Base-by-base conservation (phyloP, 2,113 vertebrate genomes). In the Tetrao urogallus region DNA sequence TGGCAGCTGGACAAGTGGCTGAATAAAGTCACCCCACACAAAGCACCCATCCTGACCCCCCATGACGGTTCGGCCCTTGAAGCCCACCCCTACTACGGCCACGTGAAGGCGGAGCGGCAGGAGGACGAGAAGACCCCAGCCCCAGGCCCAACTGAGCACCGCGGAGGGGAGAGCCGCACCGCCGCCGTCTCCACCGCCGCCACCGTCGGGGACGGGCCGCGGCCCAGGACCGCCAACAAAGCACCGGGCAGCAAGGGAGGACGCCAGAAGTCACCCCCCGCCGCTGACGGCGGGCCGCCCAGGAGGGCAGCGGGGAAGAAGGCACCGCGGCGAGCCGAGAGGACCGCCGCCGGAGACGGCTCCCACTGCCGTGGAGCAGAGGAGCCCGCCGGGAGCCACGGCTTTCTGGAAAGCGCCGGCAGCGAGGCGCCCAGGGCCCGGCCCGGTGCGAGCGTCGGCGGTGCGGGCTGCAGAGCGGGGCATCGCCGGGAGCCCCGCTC, bases 1-100 rank as follows among this genome's bases (percentile, higher is more conserved):
- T 99, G 99, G 99, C 99, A 99, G 96, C 97, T 99, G 97, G 98
- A 99, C 97, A 99, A 99, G 97, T 99, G 99, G 99, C 97, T 99
- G 70, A 98, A 99, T 93, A 99, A 99, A 88, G 98, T 98, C n/a
- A 98, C 97, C 58, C 95, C 98, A 2, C 98, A 97, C 89, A 99
- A 98, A 95, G 98, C 98, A 5, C 96, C 97, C 69, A 96, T 97
- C 87, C 95, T 98, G 90, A 98, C 98, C 91, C 98, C 98, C 58
- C 98, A 98, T 80, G 96, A 97, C 7, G 90, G 92, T 83, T 92
- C 97, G 0, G 94, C 94, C 9, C 94, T 97, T 20, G 97, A 98
- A 20, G 63, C 96, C 48, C 93, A 80, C n/a, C 94, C 96, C 10
- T 98, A 96, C 95, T 97, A 97, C 17, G 25, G 94, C 12, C 88